A percentile compares a stretch with the other conserved stretches of the same genome.
Evolutionary conservation across 2,888 invertebrate species (phyloP).

Genomic region (Bugulina stolonifera): DNA sequence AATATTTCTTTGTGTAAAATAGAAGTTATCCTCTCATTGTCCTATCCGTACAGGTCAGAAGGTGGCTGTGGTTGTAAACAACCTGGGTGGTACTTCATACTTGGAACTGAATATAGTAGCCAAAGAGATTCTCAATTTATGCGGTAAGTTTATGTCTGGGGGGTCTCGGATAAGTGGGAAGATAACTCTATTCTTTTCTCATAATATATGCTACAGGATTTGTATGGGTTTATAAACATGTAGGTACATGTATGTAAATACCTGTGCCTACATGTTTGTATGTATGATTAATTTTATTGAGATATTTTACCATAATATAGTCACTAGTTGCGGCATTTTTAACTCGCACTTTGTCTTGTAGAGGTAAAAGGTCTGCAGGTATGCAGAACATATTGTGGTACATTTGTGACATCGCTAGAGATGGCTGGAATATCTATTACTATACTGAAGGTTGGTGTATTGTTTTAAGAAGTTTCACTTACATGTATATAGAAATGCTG

Average conservation of each 20-base stretch:
- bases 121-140: constrained; percentile 62
- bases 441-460: constrained; percentile 50
- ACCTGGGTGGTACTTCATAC: constrained; percentile 69
- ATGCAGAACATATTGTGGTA: constrained; percentile 59
- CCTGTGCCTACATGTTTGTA: too few relatives aligned
- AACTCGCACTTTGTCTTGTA: constrained; percentile 29
- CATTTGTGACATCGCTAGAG: constrained; percentile 69
- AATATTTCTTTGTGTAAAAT: too few relatives aligned
- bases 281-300: too few relatives aligned
- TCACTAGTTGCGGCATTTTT: too few relatives aligned
- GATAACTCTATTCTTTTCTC: neutral
- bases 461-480: neutral
- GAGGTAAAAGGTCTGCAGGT: constrained; percentile 52
- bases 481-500: too few relatives aligned
- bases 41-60: constrained; percentile 38
- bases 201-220: too few relatives aligned
- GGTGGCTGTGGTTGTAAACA: constrained; percentile 69
- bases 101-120: constrained; percentile 70
- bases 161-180: neutral
- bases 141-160: constrained; percentile 57
- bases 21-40: too few relatives aligned
- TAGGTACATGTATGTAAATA: too few relatives aligned
- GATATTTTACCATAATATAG: too few relatives aligned
- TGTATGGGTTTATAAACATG: too few relatives aligned
- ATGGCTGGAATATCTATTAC: constrained; percentile 74